Percentiles rank a stretch among this genome's conserved stretches.
Evolutionary conservation across 2,113 vertebrate genomes (phyloP).

Genomic region (Bostrychus sinensis): DNA sequence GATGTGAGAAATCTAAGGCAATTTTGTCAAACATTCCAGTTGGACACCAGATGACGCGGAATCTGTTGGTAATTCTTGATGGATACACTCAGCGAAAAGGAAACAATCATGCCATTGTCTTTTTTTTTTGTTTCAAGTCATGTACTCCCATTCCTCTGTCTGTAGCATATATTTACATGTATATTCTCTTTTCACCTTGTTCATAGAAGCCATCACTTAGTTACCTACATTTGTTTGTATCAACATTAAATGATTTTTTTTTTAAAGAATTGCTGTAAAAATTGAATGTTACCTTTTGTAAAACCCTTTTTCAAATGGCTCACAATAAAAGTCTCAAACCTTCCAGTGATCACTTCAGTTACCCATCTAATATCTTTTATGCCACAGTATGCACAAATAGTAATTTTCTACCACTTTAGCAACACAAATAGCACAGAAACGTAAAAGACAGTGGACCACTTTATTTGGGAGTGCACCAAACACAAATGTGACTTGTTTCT

Average conservation of each 20-base stretch:
- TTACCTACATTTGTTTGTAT: slow-evolving; percentile 94
- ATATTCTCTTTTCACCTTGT: slow-evolving; percentile 93
- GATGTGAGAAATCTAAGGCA: slow-evolving; percentile 37
- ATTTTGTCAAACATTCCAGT: slow-evolving; percentile 66
- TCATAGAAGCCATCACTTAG: slow-evolving; percentile 97
- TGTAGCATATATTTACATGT: slow-evolving; percentile 96
- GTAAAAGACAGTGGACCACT: slow-evolving; percentile 9
- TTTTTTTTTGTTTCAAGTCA: slow-evolving; percentile 79
- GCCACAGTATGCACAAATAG: too few species aligned
- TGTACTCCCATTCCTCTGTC: slow-evolving; percentile 82
- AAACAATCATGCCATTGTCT: slow-evolving; percentile 73
- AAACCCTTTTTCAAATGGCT: slow-evolving; percentile 97
- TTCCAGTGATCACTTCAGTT: slow-evolving; percentile 45
- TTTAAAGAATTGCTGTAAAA: slow-evolving; percentile 90
- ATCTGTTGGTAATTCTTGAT: slow-evolving; percentile 47
- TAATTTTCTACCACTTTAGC: too few species aligned
- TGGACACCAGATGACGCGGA: slow-evolving; percentile 39
- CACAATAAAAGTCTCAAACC: slow-evolving; percentile 86
- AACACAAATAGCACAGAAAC: not conserved
- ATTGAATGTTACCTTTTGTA: slow-evolving; percentile 99
- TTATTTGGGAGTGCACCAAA: slow-evolving; percentile 14
- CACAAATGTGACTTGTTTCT: not conserved
- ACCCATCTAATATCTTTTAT: too few species aligned
- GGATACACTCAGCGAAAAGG: slow-evolving; percentile 53
- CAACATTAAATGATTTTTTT: slow-evolving; percentile 92